Conservation (phyloP, 2,797 vertebrate species). For the Sebastes ruberrimus region DNA sequence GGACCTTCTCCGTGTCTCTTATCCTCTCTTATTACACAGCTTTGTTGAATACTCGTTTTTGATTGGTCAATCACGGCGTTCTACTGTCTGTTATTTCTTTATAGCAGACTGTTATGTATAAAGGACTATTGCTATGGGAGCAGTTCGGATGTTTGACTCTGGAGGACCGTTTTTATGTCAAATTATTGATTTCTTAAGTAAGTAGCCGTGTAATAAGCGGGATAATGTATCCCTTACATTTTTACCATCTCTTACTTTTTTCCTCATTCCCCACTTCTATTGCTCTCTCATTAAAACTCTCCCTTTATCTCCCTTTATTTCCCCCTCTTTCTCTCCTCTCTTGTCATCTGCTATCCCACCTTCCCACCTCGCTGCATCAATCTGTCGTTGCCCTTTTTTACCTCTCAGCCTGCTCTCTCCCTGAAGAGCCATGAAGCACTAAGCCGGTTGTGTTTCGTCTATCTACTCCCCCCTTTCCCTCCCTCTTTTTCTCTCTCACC, state of each 20-base stretch:
- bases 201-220: no score
- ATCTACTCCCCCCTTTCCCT: not conserved
- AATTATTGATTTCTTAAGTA: no score
- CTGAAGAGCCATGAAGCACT: constrained; percentile 37
- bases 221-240: not conserved
- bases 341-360: constrained; percentile 41
- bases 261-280: not conserved
- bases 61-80: no score
- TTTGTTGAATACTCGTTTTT: no score
- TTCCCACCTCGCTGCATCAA: constrained; percentile 23
- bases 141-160: no score
- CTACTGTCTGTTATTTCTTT: no score
- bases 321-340: not conserved
- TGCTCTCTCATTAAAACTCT: not conserved
- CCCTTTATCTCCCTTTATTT: constrained; percentile 3
- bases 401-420: constrained; percentile 13
- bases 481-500: constrained; percentile 46
- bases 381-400: constrained; percentile 32
- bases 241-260: not conserved
- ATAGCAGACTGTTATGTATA: no score
- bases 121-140: no score
- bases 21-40: not conserved
- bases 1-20: not conserved
- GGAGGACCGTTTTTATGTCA: no score
- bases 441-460: constrained; percentile 27